Evolutionary conservation across 2,888 invertebrate species (phyloP).

Genomic region (Biston stratarius): DNA sequence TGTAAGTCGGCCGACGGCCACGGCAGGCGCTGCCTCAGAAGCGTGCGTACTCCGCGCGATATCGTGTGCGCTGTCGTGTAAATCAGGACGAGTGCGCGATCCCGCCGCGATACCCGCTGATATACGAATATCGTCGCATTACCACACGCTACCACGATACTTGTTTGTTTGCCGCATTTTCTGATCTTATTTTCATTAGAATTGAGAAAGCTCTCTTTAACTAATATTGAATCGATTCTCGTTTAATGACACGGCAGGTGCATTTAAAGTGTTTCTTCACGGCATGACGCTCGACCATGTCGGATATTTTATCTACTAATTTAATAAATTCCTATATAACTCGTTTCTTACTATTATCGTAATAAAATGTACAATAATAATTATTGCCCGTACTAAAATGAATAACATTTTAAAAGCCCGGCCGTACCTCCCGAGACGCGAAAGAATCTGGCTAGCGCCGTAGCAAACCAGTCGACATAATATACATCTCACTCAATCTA

Average conservation of each 20-base stretch:
- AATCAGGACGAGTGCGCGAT: slow-evolving; percentile 76
- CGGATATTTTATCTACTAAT: slow-evolving; percentile 44
- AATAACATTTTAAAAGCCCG: slow-evolving; percentile 51
- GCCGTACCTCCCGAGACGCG: slow-evolving; percentile 52
- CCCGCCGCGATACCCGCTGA: slow-evolving; percentile 71
- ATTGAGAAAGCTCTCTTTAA: slow-evolving; percentile 40
- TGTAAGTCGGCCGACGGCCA: slow-evolving; percentile 35
- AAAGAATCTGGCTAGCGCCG: slow-evolving; percentile 64
- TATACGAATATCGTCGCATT: slow-evolving; percentile 78
- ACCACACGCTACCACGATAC: slow-evolving; percentile 51
- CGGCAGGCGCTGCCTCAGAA: slow-evolving; percentile 34
- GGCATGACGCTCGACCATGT: slow-evolving; percentile 36
- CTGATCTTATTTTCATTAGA: slow-evolving; percentile 38
- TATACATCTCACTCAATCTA: slow-evolving; percentile 80
- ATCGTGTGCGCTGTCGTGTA: slow-evolving; percentile 71
- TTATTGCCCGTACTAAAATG: slow-evolving; percentile 48
- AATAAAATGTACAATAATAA: slow-evolving; percentile 49
- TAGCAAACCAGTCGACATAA: slow-evolving; percentile 64
- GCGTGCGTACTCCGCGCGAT: slow-evolving; percentile 58
- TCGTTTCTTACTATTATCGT: slow-evolving; percentile 46
- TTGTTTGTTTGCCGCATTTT: slow-evolving; percentile 50
- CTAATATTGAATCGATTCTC: slow-evolving; percentile 18
- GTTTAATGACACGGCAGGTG: slow-evolving; percentile 34
- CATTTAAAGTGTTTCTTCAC: slow-evolving; percentile 33
- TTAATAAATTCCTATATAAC: slow-evolving; percentile 43